Evolutionary conservation across 2,113 vertebrate genomes (phyloP), one percentile per base, ranked within the genome.

Genomic region (Eretmochelys imbricata): DNA sequence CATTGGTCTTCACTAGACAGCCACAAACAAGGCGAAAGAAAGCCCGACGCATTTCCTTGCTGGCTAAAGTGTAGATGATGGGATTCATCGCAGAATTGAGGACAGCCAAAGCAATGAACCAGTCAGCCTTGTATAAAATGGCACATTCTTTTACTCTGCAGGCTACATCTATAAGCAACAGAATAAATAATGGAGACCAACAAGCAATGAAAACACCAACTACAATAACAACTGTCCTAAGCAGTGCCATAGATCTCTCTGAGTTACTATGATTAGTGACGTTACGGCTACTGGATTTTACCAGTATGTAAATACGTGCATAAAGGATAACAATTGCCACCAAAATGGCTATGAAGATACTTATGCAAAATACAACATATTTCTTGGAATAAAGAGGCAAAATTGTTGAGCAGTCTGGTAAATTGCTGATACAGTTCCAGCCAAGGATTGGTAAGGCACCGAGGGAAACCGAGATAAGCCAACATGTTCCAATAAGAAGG

Each of bases 21-120:
- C 97, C 98, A 50, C 99, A 99, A 75, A 99, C 98, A 83, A 99
- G 98, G 20, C 98, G 98, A 82, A 99, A 98, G 97, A 99, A 99
- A 79, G 99, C 99, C 3, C 99, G 97, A 8, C 99, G 98, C 99
- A 99, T 99, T 97, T 99, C 99, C 80, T 99, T 99, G 96, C 99
- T 99, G 84, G 99, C 99, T 97, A 99, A 97, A 0, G 99, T 99
- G 97, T 99, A 99, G 96, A 99, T 99, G 84, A 99, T 57, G 0
- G 99, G 99, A 92, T 99, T 99, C 99, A 99, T 99, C 84, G 99
- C 99, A 0, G 99, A 99, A 97, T 99, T 99, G 92, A 99, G 98
- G 88, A 99, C 98, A 0, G 99, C 99, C 94, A 99, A 89, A 6
- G 97, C 98, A 49, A 99, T 99, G 96, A 99, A 99, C 99, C 99